Base-by-base conservation (phyloP, 1,140 invertebrate species). In the Zaprionus vittiger region DNA sequence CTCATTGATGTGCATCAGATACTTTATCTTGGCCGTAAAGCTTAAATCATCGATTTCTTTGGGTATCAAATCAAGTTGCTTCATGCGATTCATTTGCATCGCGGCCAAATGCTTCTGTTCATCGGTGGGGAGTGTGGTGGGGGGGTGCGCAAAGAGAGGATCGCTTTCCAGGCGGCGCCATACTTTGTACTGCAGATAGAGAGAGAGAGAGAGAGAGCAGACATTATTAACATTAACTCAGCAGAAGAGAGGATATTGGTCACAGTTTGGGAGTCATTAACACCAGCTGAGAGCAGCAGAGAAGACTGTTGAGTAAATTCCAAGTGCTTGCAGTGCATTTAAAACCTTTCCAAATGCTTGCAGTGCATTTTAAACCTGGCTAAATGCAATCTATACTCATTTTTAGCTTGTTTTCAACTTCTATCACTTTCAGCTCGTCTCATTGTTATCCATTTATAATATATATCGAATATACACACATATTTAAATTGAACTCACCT, bases 101-200 rank as follows among this genome's bases (percentile, higher is more conserved):
- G 96, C 94, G 7, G 95, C 94, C 68, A 94, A 87, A 56, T 94
- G 94, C 91, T 96, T 95, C 76, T 95, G 94, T 85, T 98, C 96
- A 67, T 98, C 96, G n/a, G 97, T 92, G 6, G 94, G 93, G 12
- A 95, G 94, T n/a, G 93, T 93, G 7, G 94, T 93, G 4, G 92
- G 89, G 24, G 93, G 84, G 78, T 94, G 93, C 38, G 95, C 94
- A 92, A 99, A 99, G 1, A 96, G 82, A 6, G 97, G 96, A 92
- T 98, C 96, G n/a, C 94, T 95, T 93, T 97, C 95, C 38, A 99
- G 91, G 5, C 95, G 95, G 26, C 95, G 94, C 96, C 96, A 98
- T 73, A 98, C 94, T 91, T 95, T 95, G 82, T 96, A 95, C 97
- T 98, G 91, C 41, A 95, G 81, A 67, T 7, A 55, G 24, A 5